Conservation (phyloP, 2,113 vertebrate genomes). For the Probosciger aterrimus region DNA sequence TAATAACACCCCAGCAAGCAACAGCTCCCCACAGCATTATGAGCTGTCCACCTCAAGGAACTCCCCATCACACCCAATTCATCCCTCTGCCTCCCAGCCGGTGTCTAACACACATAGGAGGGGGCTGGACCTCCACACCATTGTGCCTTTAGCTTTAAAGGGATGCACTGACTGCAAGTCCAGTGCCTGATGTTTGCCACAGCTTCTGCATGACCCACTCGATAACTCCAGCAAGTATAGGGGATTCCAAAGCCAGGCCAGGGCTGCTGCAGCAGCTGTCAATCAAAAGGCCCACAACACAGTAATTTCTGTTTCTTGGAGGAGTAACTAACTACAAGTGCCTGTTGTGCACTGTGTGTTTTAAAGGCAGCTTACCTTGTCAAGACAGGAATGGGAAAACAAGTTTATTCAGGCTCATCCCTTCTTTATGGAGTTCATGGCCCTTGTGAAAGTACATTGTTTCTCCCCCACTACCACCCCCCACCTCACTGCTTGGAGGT, state of each 20-base stretch:
- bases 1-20: not conserved
- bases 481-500: rapidly evolving
- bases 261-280: not conserved
- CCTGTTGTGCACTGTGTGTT: not conserved
- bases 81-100: not conserved
- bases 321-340: not conserved
- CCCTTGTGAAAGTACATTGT: not conserved
- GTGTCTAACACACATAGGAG: not conserved
- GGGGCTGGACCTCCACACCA: not conserved
- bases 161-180: not conserved
- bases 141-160: not conserved
- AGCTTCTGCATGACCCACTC: rapidly evolving
- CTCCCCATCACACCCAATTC: not conserved
- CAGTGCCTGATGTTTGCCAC: not conserved
- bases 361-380: not conserved
- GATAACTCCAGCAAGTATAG: not conserved
- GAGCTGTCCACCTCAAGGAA: not conserved
- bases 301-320: not conserved
- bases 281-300: not conserved
- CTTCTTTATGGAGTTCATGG: not conserved
- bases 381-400: not conserved
- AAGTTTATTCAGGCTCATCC: not conserved
- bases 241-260: not conserved
- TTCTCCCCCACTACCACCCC: not conserved
- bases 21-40: not conserved